A percentile compares a stretch with the other conserved stretches of the same genome.
Conservation (phyloP, 2,113 vertebrate genomes). For the Arizona elegans region DNA sequence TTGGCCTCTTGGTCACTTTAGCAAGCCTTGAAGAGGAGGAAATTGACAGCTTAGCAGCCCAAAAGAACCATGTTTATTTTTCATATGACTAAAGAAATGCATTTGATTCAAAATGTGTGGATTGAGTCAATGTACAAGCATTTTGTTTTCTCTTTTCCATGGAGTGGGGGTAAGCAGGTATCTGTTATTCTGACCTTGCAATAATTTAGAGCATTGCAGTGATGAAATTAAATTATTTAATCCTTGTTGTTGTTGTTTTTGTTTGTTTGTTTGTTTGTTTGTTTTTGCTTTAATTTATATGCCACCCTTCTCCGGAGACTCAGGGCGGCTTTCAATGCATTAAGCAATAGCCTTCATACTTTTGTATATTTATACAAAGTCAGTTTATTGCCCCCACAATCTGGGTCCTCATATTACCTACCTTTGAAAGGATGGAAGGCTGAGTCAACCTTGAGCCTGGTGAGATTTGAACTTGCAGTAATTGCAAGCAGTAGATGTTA, state of each 20-base stretch:
- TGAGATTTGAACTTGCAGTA: no score
- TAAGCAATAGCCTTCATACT: no score
- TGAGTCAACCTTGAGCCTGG: no score
- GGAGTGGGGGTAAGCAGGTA: background rate
- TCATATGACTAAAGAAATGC: background rate
- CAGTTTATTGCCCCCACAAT: no score
- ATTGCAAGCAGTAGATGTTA: no score
- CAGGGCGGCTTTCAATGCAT: no score
- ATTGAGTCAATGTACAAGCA: background rate
- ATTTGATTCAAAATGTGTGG: background rate
- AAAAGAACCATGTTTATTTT: background rate
- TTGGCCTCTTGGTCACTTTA: background rate
- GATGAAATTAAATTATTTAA: background rate
- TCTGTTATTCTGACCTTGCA: background rate
- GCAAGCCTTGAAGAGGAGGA: background rate
- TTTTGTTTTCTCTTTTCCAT: background rate
- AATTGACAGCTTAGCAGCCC: background rate
- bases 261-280: no score
- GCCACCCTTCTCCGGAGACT: no score
- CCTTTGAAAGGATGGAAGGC: no score
- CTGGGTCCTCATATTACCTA: no score
- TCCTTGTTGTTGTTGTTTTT: background rate
- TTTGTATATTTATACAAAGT: no score
- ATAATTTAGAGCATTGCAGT: background rate
- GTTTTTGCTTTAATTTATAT: no score